Evolutionary conservation across 1,140 invertebrate species (phyloP).

Genomic region (Brachionus rubens): DNA sequence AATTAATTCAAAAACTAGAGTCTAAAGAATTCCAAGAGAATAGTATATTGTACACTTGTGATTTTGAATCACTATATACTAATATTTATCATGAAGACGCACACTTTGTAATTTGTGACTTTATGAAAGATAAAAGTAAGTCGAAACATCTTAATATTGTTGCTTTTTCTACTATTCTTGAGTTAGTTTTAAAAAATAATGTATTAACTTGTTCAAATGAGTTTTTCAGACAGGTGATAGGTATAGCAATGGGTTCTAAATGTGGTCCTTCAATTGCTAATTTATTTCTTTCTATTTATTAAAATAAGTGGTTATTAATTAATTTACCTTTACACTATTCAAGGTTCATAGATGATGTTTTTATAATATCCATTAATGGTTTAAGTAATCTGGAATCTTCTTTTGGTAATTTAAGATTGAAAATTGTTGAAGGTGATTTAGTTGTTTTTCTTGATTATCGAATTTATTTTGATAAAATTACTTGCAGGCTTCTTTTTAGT

Average conservation of each 20-base stretch:
- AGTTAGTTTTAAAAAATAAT: background rate
- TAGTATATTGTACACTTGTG: background rate
- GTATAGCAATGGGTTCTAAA: background rate
- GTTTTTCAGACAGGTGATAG: background rate
- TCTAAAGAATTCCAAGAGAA: background rate
- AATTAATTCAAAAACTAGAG: too few relatives aligned
- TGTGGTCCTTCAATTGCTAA: background rate
- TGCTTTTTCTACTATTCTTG: background rate
- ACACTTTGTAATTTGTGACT: background rate
- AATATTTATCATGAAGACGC: background rate
- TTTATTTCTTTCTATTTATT: slow-evolving; percentile 9
- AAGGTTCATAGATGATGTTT: slow-evolving; percentile 15
- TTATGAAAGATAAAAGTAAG: background rate
- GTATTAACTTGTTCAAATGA: background rate
- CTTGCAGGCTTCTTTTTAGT: too few relatives aligned
- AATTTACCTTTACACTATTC: background rate
- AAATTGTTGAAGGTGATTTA: too few relatives aligned
- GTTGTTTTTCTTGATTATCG: too few relatives aligned
- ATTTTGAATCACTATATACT: background rate
- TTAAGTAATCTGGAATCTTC: too few relatives aligned
- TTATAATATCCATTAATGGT: slow-evolving; percentile 4
- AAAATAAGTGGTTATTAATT: background rate
- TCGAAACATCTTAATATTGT: background rate
- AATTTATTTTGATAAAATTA: too few relatives aligned
- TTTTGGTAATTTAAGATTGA: too few relatives aligned